Evolutionary conservation across 2,113 vertebrate genomes (phyloP), one percentile per base, ranked within the genome.

Genomic region (Heterocephalus glaber): DNA sequence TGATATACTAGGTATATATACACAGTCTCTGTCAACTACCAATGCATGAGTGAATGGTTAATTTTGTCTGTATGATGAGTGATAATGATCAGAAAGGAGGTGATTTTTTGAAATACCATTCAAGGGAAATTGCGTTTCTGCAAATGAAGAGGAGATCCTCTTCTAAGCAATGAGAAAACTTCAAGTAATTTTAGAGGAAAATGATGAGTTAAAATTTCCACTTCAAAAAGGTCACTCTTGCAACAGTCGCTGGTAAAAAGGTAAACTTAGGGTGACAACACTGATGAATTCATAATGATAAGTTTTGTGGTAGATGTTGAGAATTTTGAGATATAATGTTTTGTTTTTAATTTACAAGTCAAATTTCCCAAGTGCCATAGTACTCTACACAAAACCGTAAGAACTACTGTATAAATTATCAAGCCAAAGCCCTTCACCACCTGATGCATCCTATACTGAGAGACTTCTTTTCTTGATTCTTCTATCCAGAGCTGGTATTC

Each of bases 241-340:
- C 41, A 68, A 60, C 33, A 92, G 30, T 66, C 49, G 20, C 9
- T 94, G 33, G 0, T 72, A 19, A 61, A 89, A 79, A 76, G 26
- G 14, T 74, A 2, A 60, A 65, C 38, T 60, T 87, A n/a, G 17
- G 35, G n/a, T 76, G 3, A 85, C 30, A 52, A 17, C 87, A 58
- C 52, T 79, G 41, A 82, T 77, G 52, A 52, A 68, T 54, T 85
- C 84, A 6, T 54, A 87, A 63, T 56, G 24, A 24, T 76, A 49
- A 82, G 7, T 56, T 33, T 90, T 41, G 26, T 41, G n/a, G 54
- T 63, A 92, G 52, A 76, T 76, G 70, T 9, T 92, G 49, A 96
- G 65, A 90, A 92, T 88, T 94, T 90, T 61, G 61, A 94, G 54
- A 93, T 47, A 66, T 63, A 92, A 22, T 92, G 86, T 82, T 92